These are phyloP conservation scores for Leucopsar rothschildi DNA, from an alignment of 2,113 vertebrate genomes.

Conservation along the genomic window DNA sequence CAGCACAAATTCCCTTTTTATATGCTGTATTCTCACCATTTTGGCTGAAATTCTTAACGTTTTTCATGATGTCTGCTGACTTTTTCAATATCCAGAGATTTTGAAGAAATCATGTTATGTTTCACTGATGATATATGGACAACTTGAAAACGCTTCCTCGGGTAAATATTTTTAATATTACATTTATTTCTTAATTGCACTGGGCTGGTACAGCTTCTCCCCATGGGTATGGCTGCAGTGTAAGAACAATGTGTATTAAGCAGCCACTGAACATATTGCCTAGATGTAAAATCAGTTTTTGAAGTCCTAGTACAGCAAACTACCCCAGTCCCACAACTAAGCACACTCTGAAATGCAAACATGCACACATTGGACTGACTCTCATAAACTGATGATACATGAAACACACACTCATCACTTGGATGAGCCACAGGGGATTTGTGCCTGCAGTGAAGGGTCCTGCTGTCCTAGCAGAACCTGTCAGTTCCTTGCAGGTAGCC, in stretches of 20 bases:
- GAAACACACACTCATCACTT: not conserved
- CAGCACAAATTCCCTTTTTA: not conserved
- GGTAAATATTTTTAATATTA: not conserved
- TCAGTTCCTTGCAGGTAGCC: not conserved
- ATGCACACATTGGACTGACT: not conserved
- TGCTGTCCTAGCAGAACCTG: not conserved
- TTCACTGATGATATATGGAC: not conserved
- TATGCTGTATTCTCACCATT: not conserved
- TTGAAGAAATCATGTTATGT: not conserved
- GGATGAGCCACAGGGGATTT: not conserved
- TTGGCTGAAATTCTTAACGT: not conserved
- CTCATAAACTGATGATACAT: not conserved
- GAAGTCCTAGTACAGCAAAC: not conserved
- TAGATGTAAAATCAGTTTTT: not conserved
- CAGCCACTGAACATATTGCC: rapidly evolving
- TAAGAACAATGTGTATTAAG: not conserved
- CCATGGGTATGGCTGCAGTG: not conserved
- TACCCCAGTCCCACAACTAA: not conserved
- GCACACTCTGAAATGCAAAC: not conserved
- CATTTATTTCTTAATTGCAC: not conserved
- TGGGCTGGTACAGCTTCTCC: not conserved
- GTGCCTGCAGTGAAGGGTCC: not conserved
- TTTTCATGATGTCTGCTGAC: not conserved
- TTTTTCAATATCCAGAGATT: not conserved
- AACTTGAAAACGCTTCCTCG: not conserved